Percentiles rank a stretch among this genome's conserved stretches.
phyloP scores from a whole-genome alignment of 2,888 invertebrate genomes.

The Amphipoea lucens region DNA sequence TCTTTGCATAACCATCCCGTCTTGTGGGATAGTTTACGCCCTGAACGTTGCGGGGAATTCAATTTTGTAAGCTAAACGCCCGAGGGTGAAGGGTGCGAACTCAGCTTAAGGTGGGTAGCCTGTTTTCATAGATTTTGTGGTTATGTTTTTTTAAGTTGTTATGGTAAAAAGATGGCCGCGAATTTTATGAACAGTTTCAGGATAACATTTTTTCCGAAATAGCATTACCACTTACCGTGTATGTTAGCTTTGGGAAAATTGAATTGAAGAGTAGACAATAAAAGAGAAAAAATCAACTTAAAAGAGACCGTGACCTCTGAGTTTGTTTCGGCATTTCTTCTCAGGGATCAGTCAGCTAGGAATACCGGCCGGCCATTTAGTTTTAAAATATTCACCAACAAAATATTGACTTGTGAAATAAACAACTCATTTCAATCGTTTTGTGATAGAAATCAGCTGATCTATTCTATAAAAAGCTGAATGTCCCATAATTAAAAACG shows the following conservation, averaged over 20 bases:
- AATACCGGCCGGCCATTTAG: too few species aligned
- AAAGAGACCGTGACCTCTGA: not conserved
- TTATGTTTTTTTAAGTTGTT: slow-evolving; percentile 25
- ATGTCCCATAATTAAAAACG: too few species aligned
- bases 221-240: not conserved
- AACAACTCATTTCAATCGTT: not conserved
- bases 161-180: not conserved
- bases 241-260: not conserved
- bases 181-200: not conserved
- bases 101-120: slow-evolving; percentile 44
- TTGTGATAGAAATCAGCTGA: not conserved
- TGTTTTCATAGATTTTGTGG: slow-evolving; percentile 41
- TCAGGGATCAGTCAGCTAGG: too few species aligned
- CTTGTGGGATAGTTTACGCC: slow-evolving; percentile 83
- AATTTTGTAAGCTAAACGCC: slow-evolving; percentile 81
- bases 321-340: not conserved
- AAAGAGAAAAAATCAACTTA: not conserved
- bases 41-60: slow-evolving; percentile 82
- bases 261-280: not conserved
- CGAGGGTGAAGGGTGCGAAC: slow-evolving; percentile 60
- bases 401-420: not conserved
- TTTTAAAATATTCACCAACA: not conserved
- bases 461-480: not conserved
- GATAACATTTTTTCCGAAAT: not conserved
- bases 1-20: slow-evolving; percentile 72